Conservation (phyloP, 2,888 invertebrate species). For the Drosophila subquinaria region DNA sequence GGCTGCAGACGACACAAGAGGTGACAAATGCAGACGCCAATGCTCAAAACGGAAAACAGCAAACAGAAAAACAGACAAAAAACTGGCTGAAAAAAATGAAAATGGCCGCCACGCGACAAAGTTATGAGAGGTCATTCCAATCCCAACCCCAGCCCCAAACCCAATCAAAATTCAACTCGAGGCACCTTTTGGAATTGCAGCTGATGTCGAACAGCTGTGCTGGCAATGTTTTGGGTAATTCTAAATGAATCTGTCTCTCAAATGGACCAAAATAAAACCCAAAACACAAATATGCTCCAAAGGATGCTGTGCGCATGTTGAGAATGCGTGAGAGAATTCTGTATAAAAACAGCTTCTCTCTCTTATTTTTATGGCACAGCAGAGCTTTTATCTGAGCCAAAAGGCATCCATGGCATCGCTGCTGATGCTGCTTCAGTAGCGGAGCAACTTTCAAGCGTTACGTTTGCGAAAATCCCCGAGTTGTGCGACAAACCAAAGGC, state of each 20-base stretch:
- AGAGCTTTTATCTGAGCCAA: conserved; percentile 63
- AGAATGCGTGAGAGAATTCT: background rate
- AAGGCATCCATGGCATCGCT: conserved; percentile 42
- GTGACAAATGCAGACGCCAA: conserved; percentile 34
- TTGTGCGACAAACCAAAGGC: conserved; percentile 4
- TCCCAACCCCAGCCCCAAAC: background rate
- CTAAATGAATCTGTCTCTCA: conserved; percentile 27
- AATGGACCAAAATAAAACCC: conserved; percentile 56
- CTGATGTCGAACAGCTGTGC: conserved; percentile 67
- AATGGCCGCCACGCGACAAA: conserved; percentile 53
- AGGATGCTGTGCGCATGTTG: conserved; percentile 69
- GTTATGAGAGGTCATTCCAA: conserved; percentile 37
- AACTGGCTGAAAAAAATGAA: conserved; percentile 36
- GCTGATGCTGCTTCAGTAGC: conserved; percentile 67
- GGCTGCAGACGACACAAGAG: conserved; percentile 15
- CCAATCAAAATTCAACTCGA: background rate
- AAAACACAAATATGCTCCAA: conserved; percentile 52
- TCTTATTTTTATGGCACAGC: conserved; percentile 60
- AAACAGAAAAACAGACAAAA: conserved; percentile 26
- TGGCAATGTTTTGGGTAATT: conserved; percentile 75
- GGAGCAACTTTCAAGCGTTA: conserved; percentile 75
- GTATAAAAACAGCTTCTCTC: background rate
- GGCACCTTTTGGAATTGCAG: conserved; percentile 33
- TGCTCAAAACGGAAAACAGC: conserved; percentile 4
- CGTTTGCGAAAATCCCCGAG: conserved; percentile 54